A percentile compares a stretch with the other conserved stretches of the same genome.
These are phyloP conservation scores for Pseudocheirus occidentalis DNA, from an alignment of 2,797 vertebrate genomes.

Conservation along the genomic window DNA sequence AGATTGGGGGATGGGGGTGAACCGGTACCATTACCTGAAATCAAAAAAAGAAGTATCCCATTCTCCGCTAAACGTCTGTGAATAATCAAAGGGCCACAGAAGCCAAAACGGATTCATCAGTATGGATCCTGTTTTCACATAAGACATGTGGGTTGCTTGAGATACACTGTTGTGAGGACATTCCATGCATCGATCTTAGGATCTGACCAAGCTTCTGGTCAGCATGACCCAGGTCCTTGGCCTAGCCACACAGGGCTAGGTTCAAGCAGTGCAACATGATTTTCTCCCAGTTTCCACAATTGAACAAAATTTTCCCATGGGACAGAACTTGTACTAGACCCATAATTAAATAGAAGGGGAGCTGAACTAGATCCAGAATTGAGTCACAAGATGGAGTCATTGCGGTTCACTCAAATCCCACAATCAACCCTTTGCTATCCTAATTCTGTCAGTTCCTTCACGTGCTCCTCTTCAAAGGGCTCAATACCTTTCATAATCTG, in stretches of 20 bases:
- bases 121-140: neutral
- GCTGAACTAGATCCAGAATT: neutral
- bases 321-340: neutral
- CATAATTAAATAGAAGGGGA: neutral
- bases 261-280: neutral
- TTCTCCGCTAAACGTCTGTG: neutral
- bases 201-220: neutral
- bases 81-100: neutral
- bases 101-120: neutral
- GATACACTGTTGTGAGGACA: neutral
- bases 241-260: neutral
- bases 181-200: neutral
- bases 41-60: neutral
- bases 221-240: neutral
- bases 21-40: neutral
- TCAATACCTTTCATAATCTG: neutral
- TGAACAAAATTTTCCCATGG: neutral
- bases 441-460: neutral
- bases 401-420: neutral
- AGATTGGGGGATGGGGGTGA: neutral
- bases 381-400: neutral
- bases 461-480: neutral
- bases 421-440: neutral
- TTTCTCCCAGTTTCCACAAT: neutral
- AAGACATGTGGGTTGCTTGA: neutral